phyloP scores from a whole-genome alignment of 2,113 vertebrate genomes.

The Passer domesticus region DNA sequence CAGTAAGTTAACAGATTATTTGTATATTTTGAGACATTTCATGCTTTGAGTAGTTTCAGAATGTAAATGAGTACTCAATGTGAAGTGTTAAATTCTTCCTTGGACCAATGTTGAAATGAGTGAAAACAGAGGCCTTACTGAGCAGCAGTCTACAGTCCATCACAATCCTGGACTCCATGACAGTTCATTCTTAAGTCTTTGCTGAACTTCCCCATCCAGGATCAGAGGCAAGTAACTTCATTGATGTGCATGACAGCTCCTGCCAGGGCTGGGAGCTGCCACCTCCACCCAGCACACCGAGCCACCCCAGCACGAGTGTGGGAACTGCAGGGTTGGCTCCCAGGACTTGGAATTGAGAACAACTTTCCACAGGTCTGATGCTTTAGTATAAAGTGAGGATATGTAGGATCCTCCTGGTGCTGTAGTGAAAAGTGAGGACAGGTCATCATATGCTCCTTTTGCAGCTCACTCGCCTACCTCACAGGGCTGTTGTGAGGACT shows the following conservation, averaged over 20 bases:
- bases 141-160: neutral
- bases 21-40: neutral
- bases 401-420: neutral
- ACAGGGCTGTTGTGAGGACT: conserved; percentile 65
- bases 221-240: neutral
- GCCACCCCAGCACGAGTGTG: neutral
- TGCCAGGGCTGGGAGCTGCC: neutral
- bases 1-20: neutral
- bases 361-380: neutral
- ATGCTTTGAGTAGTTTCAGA: conserved; percentile 2
- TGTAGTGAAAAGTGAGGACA: neutral
- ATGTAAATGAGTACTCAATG: neutral
- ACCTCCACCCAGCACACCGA: neutral
- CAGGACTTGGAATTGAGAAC: neutral
- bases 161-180: neutral
- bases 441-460: neutral
- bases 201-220: neutral
- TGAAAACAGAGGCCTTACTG: neutral
- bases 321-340: no score
- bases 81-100: neutral
- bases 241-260: no score
- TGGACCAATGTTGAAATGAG: neutral
- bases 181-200: neutral
- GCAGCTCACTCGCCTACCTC: conserved; percentile 25
- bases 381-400: neutral